Percentiles rank a stretch among this genome's conserved stretches.
Conservation (phyloP, 2,888 invertebrate genomes). For the Busseola fusca region DNA sequence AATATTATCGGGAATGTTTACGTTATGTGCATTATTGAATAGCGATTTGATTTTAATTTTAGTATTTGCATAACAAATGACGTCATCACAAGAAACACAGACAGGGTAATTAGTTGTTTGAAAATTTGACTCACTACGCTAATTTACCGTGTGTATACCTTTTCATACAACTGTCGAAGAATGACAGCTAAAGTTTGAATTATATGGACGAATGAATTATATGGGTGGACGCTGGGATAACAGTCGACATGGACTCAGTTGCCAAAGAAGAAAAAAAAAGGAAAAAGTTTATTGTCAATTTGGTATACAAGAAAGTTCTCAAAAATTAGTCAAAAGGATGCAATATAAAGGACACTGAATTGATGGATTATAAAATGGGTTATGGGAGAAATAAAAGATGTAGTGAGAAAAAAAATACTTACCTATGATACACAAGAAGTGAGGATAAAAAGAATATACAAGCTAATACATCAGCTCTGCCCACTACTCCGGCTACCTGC, state of each 20-base stretch:
- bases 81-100: not conserved
- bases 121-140: not conserved
- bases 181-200: not conserved
- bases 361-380: not conserved
- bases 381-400: not conserved
- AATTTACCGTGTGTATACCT: not conserved
- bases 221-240: not conserved
- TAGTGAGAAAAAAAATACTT: constrained; percentile 71
- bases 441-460: constrained; percentile 95
- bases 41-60: not conserved
- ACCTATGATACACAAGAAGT: constrained; percentile 94
- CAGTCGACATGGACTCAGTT: not conserved
- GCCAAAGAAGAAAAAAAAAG: not conserved
- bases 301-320: not conserved
- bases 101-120: too few relatives aligned
- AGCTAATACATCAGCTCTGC: constrained; percentile 95
- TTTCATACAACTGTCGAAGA: not conserved
- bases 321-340: not conserved
- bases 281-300: not conserved
- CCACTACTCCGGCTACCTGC: constrained; percentile 96
- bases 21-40: not conserved
- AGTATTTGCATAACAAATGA: not conserved
- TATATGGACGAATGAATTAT: not conserved
- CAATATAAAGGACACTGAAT: not conserved
- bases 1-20: not conserved